Base-by-base conservation (phyloP, 2,797 vertebrate genomes). In the Pipistrellus pipistrellus region DNA sequence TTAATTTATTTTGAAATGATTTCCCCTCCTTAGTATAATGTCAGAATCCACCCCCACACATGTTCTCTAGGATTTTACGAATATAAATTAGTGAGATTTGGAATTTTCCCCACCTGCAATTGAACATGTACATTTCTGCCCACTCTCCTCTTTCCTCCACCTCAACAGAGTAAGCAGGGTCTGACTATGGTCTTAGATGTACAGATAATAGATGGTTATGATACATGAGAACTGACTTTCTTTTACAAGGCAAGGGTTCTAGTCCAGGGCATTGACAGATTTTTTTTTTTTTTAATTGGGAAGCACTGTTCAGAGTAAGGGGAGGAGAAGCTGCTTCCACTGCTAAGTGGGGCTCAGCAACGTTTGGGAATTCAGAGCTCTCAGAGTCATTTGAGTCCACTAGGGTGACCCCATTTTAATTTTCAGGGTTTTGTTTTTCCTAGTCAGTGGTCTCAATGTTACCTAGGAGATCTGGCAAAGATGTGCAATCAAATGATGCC, bases 361-460 rank as follows among this genome's bases (percentile, higher is more conserved):
- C 6, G 15, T 59, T 5, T 35, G 12, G 48, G 12, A 66, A 48
- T 51, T 72, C 12, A 11, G 25, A 90, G 20, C n/a, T 27, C 23
- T 93, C 15, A 89, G 41, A 53, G 25, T 66, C 20, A 69, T 57
- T 51, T 32, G 32, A 75, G 32, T 92, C 41, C 15, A 85, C 21
- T 53, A 21, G 4, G 25, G 9, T 69, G 38, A 66, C 17, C 27
- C 44, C 20, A 53, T 88, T 72, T 88, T 12, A 59, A 4, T 57
- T 80, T 75, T 76, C 21, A 78, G 75, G 11, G 21, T 41, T 82
- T 3, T 64, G 11, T 78, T 46, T 92, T 81, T 15, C 20, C 57
- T n/a, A 35, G 32, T 69, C 25, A 18, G 38, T 87, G 32, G 12
- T 81, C 53, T 90, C 38, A 94, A 77, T 93, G 91, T 95, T 30